These are phyloP conservation scores for Amphiprion clarkii DNA, from an alignment of 2,797 vertebrate species.

Conservation along the genomic window DNA sequence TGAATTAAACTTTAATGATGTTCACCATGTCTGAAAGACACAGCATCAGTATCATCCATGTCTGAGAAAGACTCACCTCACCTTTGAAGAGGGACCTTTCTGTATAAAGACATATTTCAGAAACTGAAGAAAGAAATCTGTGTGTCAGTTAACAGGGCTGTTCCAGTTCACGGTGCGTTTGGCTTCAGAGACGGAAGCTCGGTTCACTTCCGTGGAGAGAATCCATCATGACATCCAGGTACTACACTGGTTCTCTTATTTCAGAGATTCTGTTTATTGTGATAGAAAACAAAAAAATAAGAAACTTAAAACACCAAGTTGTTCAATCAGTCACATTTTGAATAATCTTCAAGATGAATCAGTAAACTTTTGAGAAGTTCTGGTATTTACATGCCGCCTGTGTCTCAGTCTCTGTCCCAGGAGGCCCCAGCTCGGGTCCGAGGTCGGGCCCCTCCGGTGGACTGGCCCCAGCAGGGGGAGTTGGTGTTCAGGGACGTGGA, in stretches of 20 bases:
- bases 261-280: no score
- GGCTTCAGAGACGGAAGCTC: conserved; percentile 94
- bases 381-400: neutral
- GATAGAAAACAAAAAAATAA: no score
- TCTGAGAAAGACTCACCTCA: no score
- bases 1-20: no score
- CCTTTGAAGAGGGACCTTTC: no score
- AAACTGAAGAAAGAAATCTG: neutral
- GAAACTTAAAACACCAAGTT: no score
- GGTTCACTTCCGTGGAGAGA: conserved; percentile 94
- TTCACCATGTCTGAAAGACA: no score
- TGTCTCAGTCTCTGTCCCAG: conserved; percentile 84
- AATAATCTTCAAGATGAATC: no score
- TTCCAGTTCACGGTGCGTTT: conserved; percentile 96
- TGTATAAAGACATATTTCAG: neutral
- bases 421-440: conserved; percentile 93
- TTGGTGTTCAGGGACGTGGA: conserved; percentile 90
- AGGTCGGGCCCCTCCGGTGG: conserved; percentile 87
- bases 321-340: no score
- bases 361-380: neutral
- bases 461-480: conserved; percentile 91
- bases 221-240: conserved; percentile 95
- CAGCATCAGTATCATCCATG: no score
- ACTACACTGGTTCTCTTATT: conserved; percentile 7
- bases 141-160: conserved; percentile 89